Percentiles rank a stretch among this genome's conserved stretches.
phyloP scores from a whole-genome alignment of 2,113 vertebrate genomes.

The Pseudopipra pipra region DNA sequence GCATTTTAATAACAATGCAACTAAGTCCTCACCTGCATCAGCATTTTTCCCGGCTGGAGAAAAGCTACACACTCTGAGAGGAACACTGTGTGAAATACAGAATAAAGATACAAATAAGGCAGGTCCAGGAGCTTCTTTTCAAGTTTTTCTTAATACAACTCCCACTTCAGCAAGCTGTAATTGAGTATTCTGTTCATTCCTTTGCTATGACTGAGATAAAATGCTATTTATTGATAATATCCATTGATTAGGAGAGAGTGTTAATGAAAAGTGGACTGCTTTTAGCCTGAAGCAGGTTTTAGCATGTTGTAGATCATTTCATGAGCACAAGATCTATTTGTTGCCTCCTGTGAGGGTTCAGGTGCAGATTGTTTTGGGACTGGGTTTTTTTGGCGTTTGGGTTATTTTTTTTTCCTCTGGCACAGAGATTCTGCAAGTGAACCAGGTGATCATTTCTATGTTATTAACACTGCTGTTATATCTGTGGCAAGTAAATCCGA shows the following conservation, averaged over 20 bases:
- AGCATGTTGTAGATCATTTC: background rate
- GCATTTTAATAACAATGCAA: rapidly evolving
- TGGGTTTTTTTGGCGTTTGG: rapidly evolving
- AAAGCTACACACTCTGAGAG: background rate
- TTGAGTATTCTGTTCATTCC: background rate
- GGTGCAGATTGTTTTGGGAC: background rate
- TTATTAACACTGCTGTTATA: background rate
- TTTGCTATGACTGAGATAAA: background rate
- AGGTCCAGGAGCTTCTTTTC: background rate
- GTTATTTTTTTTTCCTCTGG: background rate
- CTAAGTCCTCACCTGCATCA: background rate
- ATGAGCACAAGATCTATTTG: background rate
- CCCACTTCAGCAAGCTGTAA: background rate
- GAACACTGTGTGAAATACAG: background rate
- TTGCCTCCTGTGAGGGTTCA: background rate
- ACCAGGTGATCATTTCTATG: background rate
- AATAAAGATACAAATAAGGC: background rate
- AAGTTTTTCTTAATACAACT: background rate
- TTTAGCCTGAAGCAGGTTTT: background rate
- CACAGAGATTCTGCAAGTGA: background rate
- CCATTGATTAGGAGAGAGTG: background rate
- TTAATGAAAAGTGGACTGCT: background rate
- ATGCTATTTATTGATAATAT: background rate
- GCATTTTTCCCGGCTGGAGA: background rate
- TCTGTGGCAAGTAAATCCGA: background rate